A percentile compares a stretch with the other conserved stretches of the same genome.
Conservation (phyloP, 2,888 invertebrate species). For the Thysanoteuthis rhombus region DNA sequence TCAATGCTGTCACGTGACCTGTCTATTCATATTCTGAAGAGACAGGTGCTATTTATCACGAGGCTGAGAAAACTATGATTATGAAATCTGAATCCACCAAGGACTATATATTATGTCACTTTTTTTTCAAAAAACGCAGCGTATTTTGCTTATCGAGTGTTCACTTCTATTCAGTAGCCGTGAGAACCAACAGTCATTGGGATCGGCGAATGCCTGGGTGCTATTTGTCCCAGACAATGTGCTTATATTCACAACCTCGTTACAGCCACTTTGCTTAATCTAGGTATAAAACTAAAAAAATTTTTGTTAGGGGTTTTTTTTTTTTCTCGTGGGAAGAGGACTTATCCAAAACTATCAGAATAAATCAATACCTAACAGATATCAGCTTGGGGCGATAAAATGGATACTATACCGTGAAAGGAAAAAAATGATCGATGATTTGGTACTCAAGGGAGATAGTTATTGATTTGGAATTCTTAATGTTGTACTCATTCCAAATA, state of each 20-base stretch:
- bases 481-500: too few relatives aligned
- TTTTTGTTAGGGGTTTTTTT: background rate
- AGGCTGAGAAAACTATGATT: background rate
- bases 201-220: background rate
- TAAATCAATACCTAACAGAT: background rate
- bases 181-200: background rate
- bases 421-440: background rate
- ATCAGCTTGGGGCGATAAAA: background rate
- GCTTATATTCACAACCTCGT: background rate
- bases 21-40: background rate
- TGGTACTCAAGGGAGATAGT: background rate
- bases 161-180: background rate
- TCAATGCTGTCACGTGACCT: background rate
- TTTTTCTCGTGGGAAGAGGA: background rate
- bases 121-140: background rate
- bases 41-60: background rate
- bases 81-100: background rate
- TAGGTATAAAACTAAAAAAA: background rate
- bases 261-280: background rate
- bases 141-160: background rate
- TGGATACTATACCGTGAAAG: background rate
- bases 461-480: too few relatives aligned
- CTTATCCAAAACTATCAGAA: background rate
- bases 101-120: background rate
- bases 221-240: background rate